phyloP scores from a whole-genome alignment of 2,113 vertebrate genomes.

The Sander vitreus region DNA sequence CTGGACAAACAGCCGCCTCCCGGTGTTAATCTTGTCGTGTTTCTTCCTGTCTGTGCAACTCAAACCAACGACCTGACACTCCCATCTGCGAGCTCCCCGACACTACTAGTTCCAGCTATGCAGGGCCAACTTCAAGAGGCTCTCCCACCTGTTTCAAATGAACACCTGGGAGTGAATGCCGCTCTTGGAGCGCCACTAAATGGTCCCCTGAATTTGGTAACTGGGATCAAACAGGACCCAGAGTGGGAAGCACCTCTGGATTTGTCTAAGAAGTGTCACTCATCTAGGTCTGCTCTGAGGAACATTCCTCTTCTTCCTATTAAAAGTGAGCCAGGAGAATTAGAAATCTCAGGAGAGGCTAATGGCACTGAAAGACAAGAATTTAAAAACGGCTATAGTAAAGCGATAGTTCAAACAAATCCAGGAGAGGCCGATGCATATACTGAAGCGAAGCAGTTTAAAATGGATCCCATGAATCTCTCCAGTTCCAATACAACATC shows the following conservation, averaged over 20 bases:
- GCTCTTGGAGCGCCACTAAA: neutral
- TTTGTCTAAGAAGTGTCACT: conserved; percentile 62
- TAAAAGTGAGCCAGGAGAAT: conserved; percentile 62
- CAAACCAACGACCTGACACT: conserved; percentile 14
- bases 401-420: neutral
- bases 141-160: neutral
- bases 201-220: conserved; percentile 30
- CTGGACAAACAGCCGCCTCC: conserved; percentile 71
- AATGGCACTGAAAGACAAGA: neutral
- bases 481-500: neutral
- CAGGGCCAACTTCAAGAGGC: conserved; percentile 16
- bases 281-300: neutral
- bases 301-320: conserved; percentile 9
- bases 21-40: conserved; percentile 73
- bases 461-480: conserved; percentile 14
- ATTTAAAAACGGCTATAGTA: neutral
- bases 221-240: neutral
- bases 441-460: neutral
- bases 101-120: neutral
- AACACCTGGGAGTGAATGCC: neutral
- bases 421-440: neutral
- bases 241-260: conserved; percentile 53
- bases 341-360: conserved; percentile 30
- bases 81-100: conserved; percentile 17
- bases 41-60: conserved; percentile 65